phyloP scores from a whole-genome alignment of 1,140 invertebrate species.

The Heliconius congener region DNA sequence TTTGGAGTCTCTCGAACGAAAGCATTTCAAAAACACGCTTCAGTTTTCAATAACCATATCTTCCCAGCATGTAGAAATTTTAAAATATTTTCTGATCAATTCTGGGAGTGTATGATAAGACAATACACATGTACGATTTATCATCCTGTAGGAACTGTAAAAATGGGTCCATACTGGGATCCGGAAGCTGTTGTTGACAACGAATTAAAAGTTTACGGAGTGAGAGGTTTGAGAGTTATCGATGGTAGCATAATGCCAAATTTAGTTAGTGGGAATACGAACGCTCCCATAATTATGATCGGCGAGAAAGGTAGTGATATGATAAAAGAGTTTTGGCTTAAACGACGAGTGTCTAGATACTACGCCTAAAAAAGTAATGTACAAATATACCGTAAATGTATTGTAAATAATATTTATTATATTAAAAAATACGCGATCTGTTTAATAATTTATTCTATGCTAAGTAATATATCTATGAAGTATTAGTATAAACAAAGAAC shows the following conservation, averaged over 20 bases:
- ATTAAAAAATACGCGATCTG: background rate
- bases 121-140: constrained; percentile 88
- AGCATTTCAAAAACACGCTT: constrained; percentile 87
- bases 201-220: constrained; percentile 85
- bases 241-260: constrained; percentile 93
- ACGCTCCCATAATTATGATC: constrained; percentile 93
- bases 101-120: constrained; percentile 92
- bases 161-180: constrained; percentile 88
- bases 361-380: constrained; percentile 25
- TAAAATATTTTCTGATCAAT: constrained; percentile 85
- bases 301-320: constrained; percentile 91
- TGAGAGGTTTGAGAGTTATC: constrained; percentile 87
- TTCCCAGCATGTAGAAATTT: constrained; percentile 88
- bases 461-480: constrained; percentile 15
- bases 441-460: constrained; percentile 21
- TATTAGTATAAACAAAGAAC: constrained; percentile 28
- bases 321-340: constrained; percentile 90
- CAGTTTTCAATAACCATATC: constrained; percentile 84
- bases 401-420: constrained; percentile 2
- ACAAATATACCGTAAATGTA: constrained; percentile 5
- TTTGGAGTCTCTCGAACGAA: constrained; percentile 88
- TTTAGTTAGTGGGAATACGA: constrained; percentile 91
- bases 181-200: constrained; percentile 85
- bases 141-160: constrained; percentile 88
- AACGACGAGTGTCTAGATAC: constrained; percentile 47